Evolutionary conservation across 1,140 invertebrate genomes (phyloP).

Genomic region (Drosophila mayri): DNA sequence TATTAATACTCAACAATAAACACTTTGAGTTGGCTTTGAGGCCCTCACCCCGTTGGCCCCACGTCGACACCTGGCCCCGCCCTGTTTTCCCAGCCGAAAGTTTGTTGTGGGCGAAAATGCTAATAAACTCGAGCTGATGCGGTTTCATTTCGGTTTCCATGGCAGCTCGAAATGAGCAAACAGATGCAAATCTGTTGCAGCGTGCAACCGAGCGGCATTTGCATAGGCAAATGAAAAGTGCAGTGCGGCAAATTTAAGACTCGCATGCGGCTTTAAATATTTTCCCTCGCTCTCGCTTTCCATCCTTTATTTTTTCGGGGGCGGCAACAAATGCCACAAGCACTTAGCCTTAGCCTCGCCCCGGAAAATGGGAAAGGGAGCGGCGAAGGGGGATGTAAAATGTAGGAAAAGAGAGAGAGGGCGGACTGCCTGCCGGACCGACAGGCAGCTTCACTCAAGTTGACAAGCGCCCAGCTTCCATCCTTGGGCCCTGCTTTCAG

Average conservation of each 20-base stretch:
- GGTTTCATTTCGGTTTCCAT: constrained; percentile 68
- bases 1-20: constrained; percentile 68
- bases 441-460: constrained; percentile 64
- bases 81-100: constrained; percentile 23
- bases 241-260: constrained; percentile 52
- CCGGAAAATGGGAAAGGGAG: constrained; percentile 6
- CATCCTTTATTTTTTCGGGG: constrained; percentile 26
- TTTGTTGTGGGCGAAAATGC: constrained; percentile 54
- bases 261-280: constrained; percentile 43
- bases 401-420: constrained; percentile 5
- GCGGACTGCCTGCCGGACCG: constrained; percentile 31
- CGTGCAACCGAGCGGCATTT: constrained; percentile 39
- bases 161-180: constrained; percentile 62
- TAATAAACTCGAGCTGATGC: constrained; percentile 52
- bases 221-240: constrained; percentile 55
- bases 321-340: constrained; percentile 59
- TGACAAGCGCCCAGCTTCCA: constrained; percentile 56
- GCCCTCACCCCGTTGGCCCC: constrained; percentile 17
- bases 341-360: constrained; percentile 60
- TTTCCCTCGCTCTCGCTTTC: constrained; percentile 5
- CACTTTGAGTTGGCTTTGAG: constrained; percentile 40
- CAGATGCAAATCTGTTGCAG: constrained; percentile 55
- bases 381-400: neutral
- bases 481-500: constrained; percentile 40
- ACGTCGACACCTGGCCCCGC: constrained; percentile 3